These are phyloP conservation scores for Leptodirus hochenwartii DNA, from an alignment of 2,888 invertebrate species.

Conservation along the genomic window DNA sequence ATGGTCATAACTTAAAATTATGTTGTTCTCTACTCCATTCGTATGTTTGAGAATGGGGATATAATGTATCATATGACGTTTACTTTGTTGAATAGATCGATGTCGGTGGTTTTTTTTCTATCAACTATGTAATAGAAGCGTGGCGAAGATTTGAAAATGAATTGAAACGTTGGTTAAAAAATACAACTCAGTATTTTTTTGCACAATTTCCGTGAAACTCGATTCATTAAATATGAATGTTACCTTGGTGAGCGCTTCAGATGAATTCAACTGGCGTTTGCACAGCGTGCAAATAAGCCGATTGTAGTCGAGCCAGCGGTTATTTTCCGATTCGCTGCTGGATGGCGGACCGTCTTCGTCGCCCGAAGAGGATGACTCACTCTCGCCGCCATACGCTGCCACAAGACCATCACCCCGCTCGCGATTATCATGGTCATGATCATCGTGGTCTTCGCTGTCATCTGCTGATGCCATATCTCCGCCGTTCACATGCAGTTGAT, in stretches of 20 bases:
- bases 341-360: slow-evolving; percentile 32
- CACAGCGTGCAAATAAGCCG: slow-evolving; percentile 89
- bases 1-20: too few relatives aligned
- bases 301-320: slow-evolving; percentile 71
- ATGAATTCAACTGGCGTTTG: slow-evolving; percentile 82
- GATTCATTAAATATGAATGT: too few relatives aligned
- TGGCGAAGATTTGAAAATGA: too few relatives aligned
- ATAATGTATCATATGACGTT: too few relatives aligned
- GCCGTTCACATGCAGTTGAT: slow-evolving; percentile 16
- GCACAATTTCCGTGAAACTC: too few relatives aligned
- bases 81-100: too few relatives aligned
- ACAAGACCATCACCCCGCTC: slow-evolving; percentile 35
- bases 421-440: slow-evolving; percentile 8
- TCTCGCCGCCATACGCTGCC: slow-evolving; percentile 63
- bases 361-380: slow-evolving; percentile 37
- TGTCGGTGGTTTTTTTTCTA: too few relatives aligned
- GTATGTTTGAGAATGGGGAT: too few relatives aligned
- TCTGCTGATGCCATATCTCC: slow-evolving; percentile 26
- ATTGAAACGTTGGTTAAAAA: too few relatives aligned
- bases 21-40: too few relatives aligned
- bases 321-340: slow-evolving; percentile 52
- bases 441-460: slow-evolving; percentile 24
- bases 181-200: too few relatives aligned
- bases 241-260: slow-evolving; percentile 75
- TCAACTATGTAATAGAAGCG: too few relatives aligned